phyloP scores from a whole-genome alignment of 2,797 vertebrate genomes.

The Crotalus adamanteus region DNA sequence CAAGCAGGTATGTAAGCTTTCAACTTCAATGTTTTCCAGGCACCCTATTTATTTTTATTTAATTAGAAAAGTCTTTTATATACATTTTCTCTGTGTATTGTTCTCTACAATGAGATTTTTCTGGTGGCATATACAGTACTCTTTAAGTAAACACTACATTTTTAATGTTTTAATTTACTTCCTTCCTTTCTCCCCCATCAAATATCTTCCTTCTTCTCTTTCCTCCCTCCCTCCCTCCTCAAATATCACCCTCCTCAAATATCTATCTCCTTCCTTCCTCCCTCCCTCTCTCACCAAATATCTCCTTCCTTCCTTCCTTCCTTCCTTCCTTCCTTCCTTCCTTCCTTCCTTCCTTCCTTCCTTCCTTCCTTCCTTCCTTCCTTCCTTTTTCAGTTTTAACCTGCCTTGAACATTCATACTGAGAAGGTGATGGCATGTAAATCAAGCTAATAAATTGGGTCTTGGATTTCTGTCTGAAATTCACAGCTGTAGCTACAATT shows the following conservation, averaged over 20 bases:
- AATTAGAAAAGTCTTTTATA: not conserved
- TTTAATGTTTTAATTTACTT: not conserved
- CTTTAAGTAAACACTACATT: not conserved
- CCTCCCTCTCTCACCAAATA: too few species aligned
- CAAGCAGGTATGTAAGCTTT: not conserved
- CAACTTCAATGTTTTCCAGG: not conserved
- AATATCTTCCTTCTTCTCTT: too few species aligned
- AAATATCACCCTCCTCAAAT: too few species aligned
- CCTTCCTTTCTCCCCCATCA: too few species aligned
- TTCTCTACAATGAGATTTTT: not conserved
- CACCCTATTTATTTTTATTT: not conserved
- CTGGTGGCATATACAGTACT: not conserved
- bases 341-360: too few species aligned
- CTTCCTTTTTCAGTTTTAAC: not conserved
- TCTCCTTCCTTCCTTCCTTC: too few species aligned
- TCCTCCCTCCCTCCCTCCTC: too few species aligned
- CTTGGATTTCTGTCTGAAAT: not conserved
- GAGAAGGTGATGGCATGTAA: not conserved
- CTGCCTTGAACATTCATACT: not conserved
- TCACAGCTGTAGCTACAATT: not conserved
- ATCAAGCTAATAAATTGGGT: not conserved
- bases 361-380: not conserved
- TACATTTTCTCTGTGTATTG: not conserved
- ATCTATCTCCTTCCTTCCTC: too few species aligned
- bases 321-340: too few species aligned